Evolutionary conservation across 2,797 vertebrate genomes (phyloP).

Genomic region (Notolabrus celidotus): DNA sequence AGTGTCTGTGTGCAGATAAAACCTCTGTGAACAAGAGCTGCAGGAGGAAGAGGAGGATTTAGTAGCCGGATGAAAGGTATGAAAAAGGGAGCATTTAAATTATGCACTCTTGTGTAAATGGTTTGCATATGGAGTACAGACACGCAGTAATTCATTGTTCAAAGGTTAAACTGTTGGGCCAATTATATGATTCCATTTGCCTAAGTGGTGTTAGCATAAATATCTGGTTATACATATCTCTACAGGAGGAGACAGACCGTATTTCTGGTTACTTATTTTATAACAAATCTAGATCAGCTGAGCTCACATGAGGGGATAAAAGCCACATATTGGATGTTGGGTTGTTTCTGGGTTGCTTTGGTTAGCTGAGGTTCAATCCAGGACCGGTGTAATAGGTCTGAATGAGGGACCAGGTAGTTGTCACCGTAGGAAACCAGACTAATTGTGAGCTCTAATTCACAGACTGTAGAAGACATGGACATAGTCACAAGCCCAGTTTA

Average conservation of each 20-base stretch:
- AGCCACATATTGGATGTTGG: too few species aligned
- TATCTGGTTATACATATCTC: slow-evolving; percentile 61
- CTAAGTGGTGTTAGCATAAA: slow-evolving; percentile 76
- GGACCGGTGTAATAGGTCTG: too few species aligned
- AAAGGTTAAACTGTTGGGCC: slow-evolving; percentile 67
- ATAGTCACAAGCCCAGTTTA: too few species aligned
- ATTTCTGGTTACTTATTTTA: slow-evolving; percentile 45
- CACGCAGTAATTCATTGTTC: slow-evolving; percentile 62
- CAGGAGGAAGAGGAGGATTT: slow-evolving; percentile 28
- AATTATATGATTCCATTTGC: slow-evolving; percentile 73
- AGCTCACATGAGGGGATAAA: slow-evolving; percentile 1
- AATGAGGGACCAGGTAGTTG: too few species aligned
- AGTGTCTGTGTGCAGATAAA: slow-evolving; percentile 21
- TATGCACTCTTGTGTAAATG: slow-evolving; percentile 68
- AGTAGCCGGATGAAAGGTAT: slow-evolving; percentile 6
- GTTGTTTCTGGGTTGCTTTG: too few species aligned
- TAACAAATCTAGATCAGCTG: slow-evolving; percentile 53
- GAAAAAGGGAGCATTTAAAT: slow-evolving; percentile 50
- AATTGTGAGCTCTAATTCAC: too few species aligned
- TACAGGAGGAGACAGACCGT: slow-evolving; percentile 21
- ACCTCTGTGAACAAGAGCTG: slow-evolving; percentile 6
- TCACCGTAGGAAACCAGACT: too few species aligned
- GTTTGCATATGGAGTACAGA: slow-evolving; percentile 69
- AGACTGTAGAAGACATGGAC: too few species aligned
- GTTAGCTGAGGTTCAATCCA: too few species aligned